phyloP scores from a whole-genome alignment of 23 tunicate species.

The Halocynthia aurantium region DNA sequence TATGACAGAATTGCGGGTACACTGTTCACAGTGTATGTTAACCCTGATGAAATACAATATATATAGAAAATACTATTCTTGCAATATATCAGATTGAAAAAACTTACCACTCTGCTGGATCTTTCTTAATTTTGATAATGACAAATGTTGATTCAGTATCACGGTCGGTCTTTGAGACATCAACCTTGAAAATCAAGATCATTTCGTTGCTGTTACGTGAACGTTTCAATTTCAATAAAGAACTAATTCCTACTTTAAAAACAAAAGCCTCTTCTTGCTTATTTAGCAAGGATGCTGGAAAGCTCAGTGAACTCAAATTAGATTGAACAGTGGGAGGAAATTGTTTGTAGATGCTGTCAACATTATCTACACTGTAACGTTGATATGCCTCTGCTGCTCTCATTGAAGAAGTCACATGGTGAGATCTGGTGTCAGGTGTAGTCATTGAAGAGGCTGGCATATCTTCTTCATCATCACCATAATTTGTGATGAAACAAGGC shows the following conservation, averaged over 20 bases:
- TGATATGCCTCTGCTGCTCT: conserved; percentile 14
- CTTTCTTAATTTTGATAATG: background rate
- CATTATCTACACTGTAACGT: background rate
- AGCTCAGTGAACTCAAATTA: background rate
- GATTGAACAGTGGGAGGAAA: background rate
- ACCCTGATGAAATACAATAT: background rate
- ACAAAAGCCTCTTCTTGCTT: conserved; percentile 4
- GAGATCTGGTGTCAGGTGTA: background rate
- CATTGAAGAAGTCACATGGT: background rate
- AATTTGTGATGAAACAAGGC: conserved; percentile 5
- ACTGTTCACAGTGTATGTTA: conserved; percentile 2
- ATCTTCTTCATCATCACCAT: background rate
- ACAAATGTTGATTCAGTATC: background rate
- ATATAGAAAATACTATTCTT: background rate
- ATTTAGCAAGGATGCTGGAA: conserved; percentile 4
- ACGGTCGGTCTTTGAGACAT: background rate
- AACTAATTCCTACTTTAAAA: background rate
- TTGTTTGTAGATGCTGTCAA: background rate
- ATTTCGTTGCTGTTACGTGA: too few relatives aligned
- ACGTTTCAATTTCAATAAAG: too few relatives aligned
- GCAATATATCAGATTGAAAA: background rate
- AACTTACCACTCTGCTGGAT: background rate
- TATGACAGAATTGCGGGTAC: background rate
- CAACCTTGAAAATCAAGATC: background rate
- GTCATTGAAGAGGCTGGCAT: background rate